These are phyloP conservation scores for Tiliacea aurago DNA, from an alignment of 2,888 invertebrate species.

Conservation along the genomic window DNA sequence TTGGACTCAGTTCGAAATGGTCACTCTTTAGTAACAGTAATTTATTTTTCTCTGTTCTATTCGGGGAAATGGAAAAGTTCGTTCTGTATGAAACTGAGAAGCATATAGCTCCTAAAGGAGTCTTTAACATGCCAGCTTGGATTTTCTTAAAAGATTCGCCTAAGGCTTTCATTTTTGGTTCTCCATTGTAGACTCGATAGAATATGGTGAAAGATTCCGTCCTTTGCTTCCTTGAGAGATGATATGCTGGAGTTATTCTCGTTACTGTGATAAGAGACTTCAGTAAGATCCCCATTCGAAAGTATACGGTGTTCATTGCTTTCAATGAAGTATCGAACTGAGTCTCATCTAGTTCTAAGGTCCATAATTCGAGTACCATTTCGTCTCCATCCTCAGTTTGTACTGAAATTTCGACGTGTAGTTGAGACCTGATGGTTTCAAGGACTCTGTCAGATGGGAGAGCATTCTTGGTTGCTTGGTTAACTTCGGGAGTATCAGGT, in stretches of 20 bases:
- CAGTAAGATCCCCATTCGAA: conserved; percentile 97
- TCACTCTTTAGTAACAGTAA: conserved; percentile 97
- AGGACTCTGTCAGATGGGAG: conserved; percentile 87
- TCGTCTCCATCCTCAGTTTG: conserved; percentile 97
- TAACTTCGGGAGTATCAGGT: conserved; percentile 96
- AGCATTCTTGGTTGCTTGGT: conserved; percentile 95
- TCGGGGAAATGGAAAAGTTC: conserved; percentile 97
- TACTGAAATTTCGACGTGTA: conserved; percentile 97
- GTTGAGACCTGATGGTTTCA: conserved; percentile 90
- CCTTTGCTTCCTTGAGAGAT: conserved; percentile 96
- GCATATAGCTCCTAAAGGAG: conserved; percentile 96
- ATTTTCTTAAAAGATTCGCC: conserved; percentile 96
- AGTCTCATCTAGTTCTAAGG: conserved; percentile 92
- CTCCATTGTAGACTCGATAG: conserved; percentile 96
- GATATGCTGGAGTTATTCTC: conserved; percentile 98
- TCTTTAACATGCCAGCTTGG: conserved; percentile 96
- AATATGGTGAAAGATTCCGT: conserved; percentile 97
- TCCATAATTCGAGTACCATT: conserved; percentile 98
- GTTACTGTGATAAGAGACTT: conserved; percentile 97
- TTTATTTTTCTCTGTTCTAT: conserved; percentile 92
- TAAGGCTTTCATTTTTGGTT: conserved; percentile 93
- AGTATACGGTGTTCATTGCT: conserved; percentile 96
- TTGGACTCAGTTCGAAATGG: conserved; percentile 95
- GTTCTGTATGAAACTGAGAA: conserved; percentile 97
- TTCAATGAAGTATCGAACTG: conserved; percentile 92